Base-by-base conservation (phyloP, 2,888 invertebrate species). In the Calameuta pallipes region DNA sequence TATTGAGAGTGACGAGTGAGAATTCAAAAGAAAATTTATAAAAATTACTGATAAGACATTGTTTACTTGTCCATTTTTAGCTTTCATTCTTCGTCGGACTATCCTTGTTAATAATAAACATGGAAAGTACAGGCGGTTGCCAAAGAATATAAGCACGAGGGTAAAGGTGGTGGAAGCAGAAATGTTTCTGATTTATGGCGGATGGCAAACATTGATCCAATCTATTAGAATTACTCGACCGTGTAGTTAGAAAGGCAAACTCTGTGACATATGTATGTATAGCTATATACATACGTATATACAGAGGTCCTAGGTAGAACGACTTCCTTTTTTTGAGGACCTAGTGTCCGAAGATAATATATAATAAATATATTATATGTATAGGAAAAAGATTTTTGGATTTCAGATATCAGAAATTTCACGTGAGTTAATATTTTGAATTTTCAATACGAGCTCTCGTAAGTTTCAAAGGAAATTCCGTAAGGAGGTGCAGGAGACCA, bases 191-290 rank as follows among this genome's bases (percentile, higher is more conserved):
- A 82, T 82, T 83, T 81, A 83, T 83, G 80, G 79, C 74, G 74
- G 76, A 82, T 76, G 79, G 82, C 79, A 81, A 82, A 82, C 79
- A 82, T 82, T 84, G 84, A 81, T 80, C 83, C 88, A 84, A 87
- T 88, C 86, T 86, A 85, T 87, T 85, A 84, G 86, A 88, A 87
- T 87, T 87, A 88, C 86, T 77, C 82, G 83, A 81, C 80, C 82
- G 79, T 79, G 76, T 78, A 78, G 85, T 87, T 84, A 82, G 83
- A 78, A 77, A 79, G 69, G 80, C 79, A 76, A 79, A 23, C 56
- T 23, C 23, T 23, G 23, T 56, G 56, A 75, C 34, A 41, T n/a
- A n/a, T 75, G 35, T 75, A 23, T 37, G 15, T 74, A 75, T 33
- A 37, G n/a, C 11, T 30, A 30, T 33, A 9, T 23, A 41, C 33